Percentiles rank a stretch among this genome's conserved stretches.
Evolutionary conservation across 2,888 invertebrate species (phyloP).

Genomic region (Drosophila yooni): DNA sequence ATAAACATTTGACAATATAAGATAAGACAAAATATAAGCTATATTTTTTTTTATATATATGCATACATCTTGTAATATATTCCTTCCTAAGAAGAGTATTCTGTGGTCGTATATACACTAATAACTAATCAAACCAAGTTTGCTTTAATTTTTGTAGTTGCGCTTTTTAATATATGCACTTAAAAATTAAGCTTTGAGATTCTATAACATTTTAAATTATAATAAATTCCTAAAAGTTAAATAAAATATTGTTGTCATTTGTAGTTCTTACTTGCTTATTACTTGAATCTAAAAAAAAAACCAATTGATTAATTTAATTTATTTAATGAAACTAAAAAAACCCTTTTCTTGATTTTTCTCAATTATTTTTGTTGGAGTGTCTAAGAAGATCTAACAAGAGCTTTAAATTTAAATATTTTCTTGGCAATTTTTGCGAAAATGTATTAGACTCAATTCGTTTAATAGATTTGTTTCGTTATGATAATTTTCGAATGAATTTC

Average conservation of each 20-base stretch:
- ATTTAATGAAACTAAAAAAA: not conserved
- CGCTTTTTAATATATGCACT: not conserved
- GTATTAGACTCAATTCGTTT: not conserved
- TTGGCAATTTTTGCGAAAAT: not conserved
- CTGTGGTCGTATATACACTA: not conserved
- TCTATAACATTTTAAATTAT: not conserved
- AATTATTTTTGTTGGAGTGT: not conserved
- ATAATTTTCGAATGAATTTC: not conserved
- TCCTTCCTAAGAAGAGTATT: not conserved
- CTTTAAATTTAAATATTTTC: not conserved
- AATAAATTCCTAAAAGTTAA: not conserved
- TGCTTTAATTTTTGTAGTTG: not conserved
- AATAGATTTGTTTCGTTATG: not conserved
- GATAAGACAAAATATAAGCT: not conserved
- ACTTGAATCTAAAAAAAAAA: no score
- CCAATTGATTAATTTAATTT: not conserved
- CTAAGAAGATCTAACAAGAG: not conserved
- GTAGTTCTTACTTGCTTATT: no score
- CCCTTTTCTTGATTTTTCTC: not conserved
- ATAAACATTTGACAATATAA: not conserved
- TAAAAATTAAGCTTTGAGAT: not conserved
- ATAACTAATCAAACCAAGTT: not conserved
- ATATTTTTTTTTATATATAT: not conserved
- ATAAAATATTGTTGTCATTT: not conserved
- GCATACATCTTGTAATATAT: not conserved